Conservation (phyloP, 2,113 vertebrate species). For the Pseudois nayaur region DNA sequence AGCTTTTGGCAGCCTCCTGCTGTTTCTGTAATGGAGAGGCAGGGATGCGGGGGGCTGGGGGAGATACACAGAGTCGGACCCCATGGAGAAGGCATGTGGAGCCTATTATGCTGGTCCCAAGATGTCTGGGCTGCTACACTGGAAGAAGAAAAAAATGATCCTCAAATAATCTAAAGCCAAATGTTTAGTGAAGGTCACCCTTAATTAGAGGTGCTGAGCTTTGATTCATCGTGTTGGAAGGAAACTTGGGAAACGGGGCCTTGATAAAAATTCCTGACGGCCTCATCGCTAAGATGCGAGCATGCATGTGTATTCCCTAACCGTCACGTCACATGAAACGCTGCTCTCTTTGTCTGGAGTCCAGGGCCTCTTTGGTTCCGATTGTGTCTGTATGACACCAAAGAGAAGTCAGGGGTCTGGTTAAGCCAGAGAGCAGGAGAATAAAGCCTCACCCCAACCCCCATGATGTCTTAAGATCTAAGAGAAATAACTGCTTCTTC, state of each 20-base stretch:
- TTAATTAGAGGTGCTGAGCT: background rate
- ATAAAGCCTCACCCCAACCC: accelerated
- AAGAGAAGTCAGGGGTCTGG: background rate
- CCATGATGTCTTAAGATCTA: accelerated
- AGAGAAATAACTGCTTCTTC: accelerated
- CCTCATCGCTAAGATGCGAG: accelerated
- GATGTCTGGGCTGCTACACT: background rate
- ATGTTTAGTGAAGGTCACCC: background rate
- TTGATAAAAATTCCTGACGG: accelerated
- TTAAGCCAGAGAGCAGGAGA: accelerated
- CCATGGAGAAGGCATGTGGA: slow-evolving; percentile 30
- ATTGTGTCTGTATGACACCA: background rate
- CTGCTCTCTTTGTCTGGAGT: background rate
- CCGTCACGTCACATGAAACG: accelerated
- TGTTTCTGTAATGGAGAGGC: background rate
- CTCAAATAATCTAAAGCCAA: background rate
- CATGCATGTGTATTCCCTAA: accelerated
- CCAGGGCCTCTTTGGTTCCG: accelerated
- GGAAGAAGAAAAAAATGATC: background rate
- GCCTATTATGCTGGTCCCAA: slow-evolving; percentile 39
- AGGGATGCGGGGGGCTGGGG: background rate
- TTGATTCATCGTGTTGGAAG: background rate
- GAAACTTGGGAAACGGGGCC: accelerated
- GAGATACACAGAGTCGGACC: background rate
- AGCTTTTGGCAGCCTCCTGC: background rate